Conservation (phyloP, 2,113 vertebrate species). For the Phocoena phocoena region DNA sequence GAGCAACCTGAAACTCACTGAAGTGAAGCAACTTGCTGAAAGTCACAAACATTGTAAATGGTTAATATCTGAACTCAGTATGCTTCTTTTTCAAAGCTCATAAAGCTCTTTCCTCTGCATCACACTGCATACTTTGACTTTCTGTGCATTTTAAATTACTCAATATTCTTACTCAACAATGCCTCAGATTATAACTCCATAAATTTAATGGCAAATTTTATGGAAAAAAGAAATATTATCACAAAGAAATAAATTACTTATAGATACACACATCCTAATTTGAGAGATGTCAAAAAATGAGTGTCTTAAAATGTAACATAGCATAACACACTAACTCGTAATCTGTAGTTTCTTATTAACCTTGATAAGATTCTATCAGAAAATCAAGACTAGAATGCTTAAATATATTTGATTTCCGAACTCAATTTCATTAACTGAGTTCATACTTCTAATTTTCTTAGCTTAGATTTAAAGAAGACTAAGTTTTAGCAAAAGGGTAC, state of each 20-base stretch:
- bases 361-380: background rate
- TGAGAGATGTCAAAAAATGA: slow-evolving; percentile 13
- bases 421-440: slow-evolving; percentile 3
- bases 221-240: background rate
- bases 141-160: background rate
- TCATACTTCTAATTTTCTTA: slow-evolving; percentile 31
- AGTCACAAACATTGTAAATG: background rate
- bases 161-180: background rate
- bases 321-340: background rate
- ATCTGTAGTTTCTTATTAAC: background rate
- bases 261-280: background rate
- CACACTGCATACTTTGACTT: background rate
- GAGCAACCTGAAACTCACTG: background rate
- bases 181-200: background rate
- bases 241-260: background rate
- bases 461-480: slow-evolving; percentile 9
- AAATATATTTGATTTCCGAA: slow-evolving; percentile 21
- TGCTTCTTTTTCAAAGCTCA: background rate
- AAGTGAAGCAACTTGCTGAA: slow-evolving; percentile 12
- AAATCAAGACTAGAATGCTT: background rate
- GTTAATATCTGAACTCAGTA: background rate
- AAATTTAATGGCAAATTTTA: background rate
- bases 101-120: background rate
- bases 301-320: background rate
- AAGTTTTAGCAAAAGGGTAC: background rate